These are phyloP conservation scores for Dreissena rostriformis DNA, from an alignment of 1,140 invertebrate genomes.

Conservation along the genomic window DNA sequence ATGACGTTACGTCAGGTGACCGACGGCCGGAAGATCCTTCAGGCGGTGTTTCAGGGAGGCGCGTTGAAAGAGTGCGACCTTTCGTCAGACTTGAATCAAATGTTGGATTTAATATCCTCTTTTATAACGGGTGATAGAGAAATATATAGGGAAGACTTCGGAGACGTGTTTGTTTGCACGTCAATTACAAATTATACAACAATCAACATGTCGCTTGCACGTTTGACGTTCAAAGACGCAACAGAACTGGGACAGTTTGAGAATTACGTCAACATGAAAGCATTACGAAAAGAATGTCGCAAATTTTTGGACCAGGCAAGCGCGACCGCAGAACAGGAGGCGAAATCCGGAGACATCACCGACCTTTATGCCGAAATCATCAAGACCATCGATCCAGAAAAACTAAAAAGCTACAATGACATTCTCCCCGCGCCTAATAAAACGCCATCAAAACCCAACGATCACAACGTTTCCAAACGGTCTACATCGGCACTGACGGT, in stretches of 20 bases:
- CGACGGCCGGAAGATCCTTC: constrained; percentile 51
- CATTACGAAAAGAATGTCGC: constrained; percentile 23
- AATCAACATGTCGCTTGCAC: constrained; percentile 21
- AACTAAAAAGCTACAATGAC: constrained; percentile 11
- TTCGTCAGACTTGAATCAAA: constrained; percentile 37
- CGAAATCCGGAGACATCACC: constrained; percentile 23
- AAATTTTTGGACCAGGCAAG: constrained; percentile 26
- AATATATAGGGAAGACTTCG: constrained; percentile 8
- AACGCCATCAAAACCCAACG: background rate
- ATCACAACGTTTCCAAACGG: background rate
- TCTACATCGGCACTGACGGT: constrained; percentile 1
- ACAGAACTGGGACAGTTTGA: constrained; percentile 25
- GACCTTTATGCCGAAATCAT: constrained; percentile 49
- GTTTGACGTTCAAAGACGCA: constrained; percentile 13
- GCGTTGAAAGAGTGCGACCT: constrained; percentile 52
- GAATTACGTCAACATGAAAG: constrained; percentile 12
- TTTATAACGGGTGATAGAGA: constrained; percentile 14
- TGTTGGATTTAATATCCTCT: constrained; percentile 49
- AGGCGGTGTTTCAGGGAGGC: constrained; percentile 53
- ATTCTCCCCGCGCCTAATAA: background rate
- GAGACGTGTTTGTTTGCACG: constrained; percentile 24
- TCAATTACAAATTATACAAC: background rate
- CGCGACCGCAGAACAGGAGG: constrained; percentile 11
- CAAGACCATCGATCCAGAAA: constrained; percentile 25
- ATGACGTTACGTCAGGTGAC: constrained; percentile 53